Base-by-base conservation (phyloP, 1,140 invertebrate species). In the Stegodyphus mimosarum region DNA sequence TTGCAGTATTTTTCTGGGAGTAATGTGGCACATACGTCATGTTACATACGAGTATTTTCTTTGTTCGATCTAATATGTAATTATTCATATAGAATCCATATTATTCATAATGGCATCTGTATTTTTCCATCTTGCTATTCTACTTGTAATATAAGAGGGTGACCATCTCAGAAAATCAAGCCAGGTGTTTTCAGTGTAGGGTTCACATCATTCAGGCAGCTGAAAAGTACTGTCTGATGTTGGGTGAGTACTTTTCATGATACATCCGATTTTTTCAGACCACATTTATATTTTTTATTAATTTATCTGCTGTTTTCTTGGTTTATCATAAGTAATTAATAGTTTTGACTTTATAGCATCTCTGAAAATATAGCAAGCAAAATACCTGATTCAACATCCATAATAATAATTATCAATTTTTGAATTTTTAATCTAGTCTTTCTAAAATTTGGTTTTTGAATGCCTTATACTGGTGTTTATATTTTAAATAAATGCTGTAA, bases 51-150 rank as follows among this genome's bases (percentile, higher is more conserved):
- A 60, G 55, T 60, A 60, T 15, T 60, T 60, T 60, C 15, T 10
- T 15, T 67, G 17, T 67, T 67, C 15, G 15, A 60, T 11, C 64
- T 67, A 67, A 67, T n/a, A 67, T 67, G 64, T 67, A 67, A n/a
- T 67, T 67, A n/a, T 67, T 67, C 64, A 67, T 67, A n/a, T 67
- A 67, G 64, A 13, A 67, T 67, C 64, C 64, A n/a, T 67, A 67
- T 67, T 67, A 17, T 18, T 67, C 64, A 67, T 67, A 67, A 67
- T 67, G 6, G 64, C 64, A 67, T 67, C 64, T 67, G 64, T 67
- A 67, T 67, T 67, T 67, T 67, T 67, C 64, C 64, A 67, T 7
- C 64, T 67, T 67, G 64, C 64, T 67, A 67, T 67, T 67, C 64
- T 67, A 67, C 64, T 67, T 67, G 10, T 67, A n/a, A 67, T n/a